Evolutionary conservation across 2,797 vertebrate species (phyloP).

Genomic region (Paramormyrops hopkinsi): DNA sequence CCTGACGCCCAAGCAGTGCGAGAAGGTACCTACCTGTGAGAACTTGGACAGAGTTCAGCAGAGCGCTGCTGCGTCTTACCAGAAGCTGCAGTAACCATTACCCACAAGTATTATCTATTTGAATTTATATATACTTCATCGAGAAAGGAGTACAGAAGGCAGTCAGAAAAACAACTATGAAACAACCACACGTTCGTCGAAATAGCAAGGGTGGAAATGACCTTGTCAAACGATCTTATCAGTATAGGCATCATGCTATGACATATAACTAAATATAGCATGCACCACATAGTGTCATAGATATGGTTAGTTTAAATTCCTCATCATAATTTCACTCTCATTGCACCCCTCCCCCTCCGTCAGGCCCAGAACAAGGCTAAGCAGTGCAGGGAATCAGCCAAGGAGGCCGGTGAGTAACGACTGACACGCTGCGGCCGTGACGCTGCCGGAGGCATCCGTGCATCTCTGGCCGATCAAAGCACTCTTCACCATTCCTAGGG

Average conservation of each 20-base stretch:
- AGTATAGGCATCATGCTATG: neutral
- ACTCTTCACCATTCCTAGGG: neutral
- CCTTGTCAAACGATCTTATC: neutral
- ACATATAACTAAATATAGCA: neutral
- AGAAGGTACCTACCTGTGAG: constrained; percentile 64
- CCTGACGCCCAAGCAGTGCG: constrained; percentile 62
- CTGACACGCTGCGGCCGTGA: too few relatives aligned
- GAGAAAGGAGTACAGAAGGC: neutral
- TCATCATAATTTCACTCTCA: neutral
- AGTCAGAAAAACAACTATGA: neutral
- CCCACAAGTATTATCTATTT: neutral
- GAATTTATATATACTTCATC: neutral
- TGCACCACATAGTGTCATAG: neutral
- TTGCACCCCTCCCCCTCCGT: constrained; percentile 19
- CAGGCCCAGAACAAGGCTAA: constrained; percentile 76
- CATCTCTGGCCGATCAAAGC: neutral
- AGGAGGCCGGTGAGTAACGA: constrained; percentile 68
- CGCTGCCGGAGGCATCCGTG: neutral
- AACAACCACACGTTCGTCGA: neutral
- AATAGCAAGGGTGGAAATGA: neutral
- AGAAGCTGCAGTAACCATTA: neutral
- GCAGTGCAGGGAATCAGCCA: constrained; percentile 69
- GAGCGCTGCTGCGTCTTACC: neutral
- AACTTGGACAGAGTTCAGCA: neutral
- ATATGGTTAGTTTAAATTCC: neutral